Percentiles rank a stretch among this genome's conserved stretches.
Evolutionary conservation across 2,113 vertebrate genomes (phyloP).

Genomic region (Zapus hudsonius): DNA sequence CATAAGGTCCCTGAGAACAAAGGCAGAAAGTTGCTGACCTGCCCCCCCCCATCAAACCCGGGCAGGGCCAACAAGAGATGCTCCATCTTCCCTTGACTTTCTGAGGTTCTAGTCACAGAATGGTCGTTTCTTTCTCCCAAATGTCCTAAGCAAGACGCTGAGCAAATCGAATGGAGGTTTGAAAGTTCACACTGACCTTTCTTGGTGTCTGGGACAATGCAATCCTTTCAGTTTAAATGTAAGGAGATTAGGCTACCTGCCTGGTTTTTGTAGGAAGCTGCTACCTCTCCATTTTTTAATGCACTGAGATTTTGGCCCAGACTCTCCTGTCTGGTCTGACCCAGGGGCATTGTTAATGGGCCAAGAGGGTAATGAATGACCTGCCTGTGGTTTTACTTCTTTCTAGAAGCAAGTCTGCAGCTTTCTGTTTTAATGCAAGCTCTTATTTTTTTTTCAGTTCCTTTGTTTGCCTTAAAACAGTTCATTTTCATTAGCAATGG

Average conservation of each 20-base stretch:
- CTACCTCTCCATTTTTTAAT: constrained; percentile 3
- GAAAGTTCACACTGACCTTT: constrained; percentile 66
- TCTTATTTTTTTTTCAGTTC: background rate
- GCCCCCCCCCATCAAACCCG: background rate
- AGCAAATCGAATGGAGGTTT: constrained; percentile 52
- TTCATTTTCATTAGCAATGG: background rate
- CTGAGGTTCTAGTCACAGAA: constrained; percentile 17
- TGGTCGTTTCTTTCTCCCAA: background rate
- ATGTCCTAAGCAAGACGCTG: constrained; percentile 11
- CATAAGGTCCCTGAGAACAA: background rate
- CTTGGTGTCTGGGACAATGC: constrained; percentile 18
- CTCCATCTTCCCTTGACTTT: background rate
- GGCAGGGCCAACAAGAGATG: background rate
- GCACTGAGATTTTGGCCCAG: background rate
- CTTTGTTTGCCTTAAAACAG: background rate
- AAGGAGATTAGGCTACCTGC: constrained; percentile 35
- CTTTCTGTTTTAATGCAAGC: background rate
- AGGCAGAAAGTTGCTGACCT: background rate
- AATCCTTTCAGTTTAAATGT: constrained; percentile 13
- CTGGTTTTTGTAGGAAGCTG: constrained; percentile 1
- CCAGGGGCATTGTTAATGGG: background rate
- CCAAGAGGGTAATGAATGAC: background rate
- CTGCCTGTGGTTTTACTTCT: background rate
- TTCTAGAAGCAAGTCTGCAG: background rate
- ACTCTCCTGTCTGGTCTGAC: background rate